Percentiles rank a stretch among this genome's conserved stretches.
Evolutionary conservation across 1,140 invertebrate species (phyloP).

Genomic region (Asbolus verrucosus): DNA sequence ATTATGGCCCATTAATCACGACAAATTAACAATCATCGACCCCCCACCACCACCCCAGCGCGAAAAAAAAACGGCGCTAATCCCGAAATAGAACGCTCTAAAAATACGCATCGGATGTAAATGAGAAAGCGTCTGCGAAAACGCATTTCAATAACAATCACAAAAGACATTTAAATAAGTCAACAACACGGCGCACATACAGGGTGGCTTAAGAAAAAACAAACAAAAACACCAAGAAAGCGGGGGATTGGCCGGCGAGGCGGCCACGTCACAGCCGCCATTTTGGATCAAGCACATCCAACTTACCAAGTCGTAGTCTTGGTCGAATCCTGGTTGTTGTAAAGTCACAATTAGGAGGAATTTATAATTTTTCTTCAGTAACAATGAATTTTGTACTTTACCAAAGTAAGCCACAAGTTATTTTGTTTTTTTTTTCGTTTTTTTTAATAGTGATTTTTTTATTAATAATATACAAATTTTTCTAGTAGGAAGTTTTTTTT

Average conservation of each 20-base stretch:
- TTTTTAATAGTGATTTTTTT: slow-evolving; percentile 58
- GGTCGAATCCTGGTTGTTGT: slow-evolving; percentile 23
- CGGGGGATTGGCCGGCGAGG: too few species aligned
- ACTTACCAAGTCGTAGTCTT: slow-evolving; percentile 15
- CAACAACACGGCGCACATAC: neutral
- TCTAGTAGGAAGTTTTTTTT: slow-evolving; percentile 61
- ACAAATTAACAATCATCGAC: neutral
- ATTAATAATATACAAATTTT: slow-evolving; percentile 63
- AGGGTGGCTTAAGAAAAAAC: too few species aligned
- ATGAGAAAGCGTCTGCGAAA: too few species aligned
- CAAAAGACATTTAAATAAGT: neutral
- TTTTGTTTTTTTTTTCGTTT: slow-evolving; percentile 56
- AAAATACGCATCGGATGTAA: too few species aligned
- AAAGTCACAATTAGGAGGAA: slow-evolving; percentile 40
- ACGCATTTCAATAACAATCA: neutral
- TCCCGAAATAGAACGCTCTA: too few species aligned
- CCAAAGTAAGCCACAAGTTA: slow-evolving; percentile 59
- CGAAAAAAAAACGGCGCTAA: too few species aligned
- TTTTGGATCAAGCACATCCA: slow-evolving; percentile 14
- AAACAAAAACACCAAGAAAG: too few species aligned
- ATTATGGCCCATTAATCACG: neutral
- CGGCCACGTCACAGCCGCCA: too few species aligned
- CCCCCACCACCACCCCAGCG: too few species aligned
- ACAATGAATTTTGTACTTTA: slow-evolving; percentile 56
- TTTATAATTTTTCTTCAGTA: too few species aligned